These are phyloP conservation scores for Subacronicta megacephala DNA, from an alignment of 2,888 invertebrate species.

Conservation along the genomic window DNA sequence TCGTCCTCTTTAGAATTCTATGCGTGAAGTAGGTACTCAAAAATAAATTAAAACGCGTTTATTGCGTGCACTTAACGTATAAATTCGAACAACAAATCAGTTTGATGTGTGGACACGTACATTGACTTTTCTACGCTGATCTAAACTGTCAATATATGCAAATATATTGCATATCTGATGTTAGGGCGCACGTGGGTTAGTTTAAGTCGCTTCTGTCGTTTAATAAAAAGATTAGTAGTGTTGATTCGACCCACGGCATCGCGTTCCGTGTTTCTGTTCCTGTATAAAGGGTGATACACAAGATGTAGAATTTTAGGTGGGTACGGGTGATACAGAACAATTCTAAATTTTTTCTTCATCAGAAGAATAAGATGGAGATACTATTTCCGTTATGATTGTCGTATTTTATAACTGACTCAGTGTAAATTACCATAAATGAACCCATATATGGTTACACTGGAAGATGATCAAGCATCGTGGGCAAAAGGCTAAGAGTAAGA, in stretches of 20 bases:
- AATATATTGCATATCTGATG: constrained; percentile 80
- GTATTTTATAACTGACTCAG: too few species aligned
- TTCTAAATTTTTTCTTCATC: not conserved
- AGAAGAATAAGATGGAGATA: not conserved
- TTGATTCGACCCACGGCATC: constrained; percentile 83
- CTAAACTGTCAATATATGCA: constrained; percentile 86
- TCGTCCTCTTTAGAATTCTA: constrained; percentile 18
- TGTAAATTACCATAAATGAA: too few species aligned
- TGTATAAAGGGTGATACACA: constrained; percentile 62
- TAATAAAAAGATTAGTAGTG: constrained; percentile 80
- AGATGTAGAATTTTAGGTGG: constrained; percentile 19
- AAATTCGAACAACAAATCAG: constrained; percentile 55
- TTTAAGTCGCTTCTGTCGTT: constrained; percentile 77
- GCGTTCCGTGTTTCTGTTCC: constrained; percentile 74
- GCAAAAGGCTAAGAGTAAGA: too few species aligned
- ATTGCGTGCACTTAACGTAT: constrained; percentile 44
- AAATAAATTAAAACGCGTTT: constrained; percentile 37
- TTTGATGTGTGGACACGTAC: constrained; percentile 55
- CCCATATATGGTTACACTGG: too few species aligned
- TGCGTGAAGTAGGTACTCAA: constrained; percentile 10
- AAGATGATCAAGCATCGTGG: too few species aligned
- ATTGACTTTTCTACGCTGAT: constrained; percentile 65
- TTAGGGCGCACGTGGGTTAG: constrained; percentile 78
- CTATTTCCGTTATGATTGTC: too few species aligned
- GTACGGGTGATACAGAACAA: constrained; percentile 3